Conservation (phyloP, 2,797 vertebrate species). For the Pipistrellus nathusii region DNA sequence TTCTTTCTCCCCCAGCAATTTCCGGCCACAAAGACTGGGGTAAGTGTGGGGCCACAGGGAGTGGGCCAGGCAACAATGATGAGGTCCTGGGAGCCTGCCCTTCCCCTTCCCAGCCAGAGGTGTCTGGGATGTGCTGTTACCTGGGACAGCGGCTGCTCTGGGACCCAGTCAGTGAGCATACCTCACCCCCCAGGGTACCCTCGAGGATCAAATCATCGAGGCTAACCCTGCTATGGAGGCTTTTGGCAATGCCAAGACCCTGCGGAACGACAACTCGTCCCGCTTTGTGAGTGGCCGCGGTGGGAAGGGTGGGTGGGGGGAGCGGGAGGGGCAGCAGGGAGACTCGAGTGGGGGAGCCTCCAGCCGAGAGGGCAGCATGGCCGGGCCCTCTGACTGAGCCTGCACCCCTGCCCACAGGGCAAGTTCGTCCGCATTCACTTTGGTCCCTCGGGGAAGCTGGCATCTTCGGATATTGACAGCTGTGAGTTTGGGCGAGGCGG, state of each 20-base stretch:
- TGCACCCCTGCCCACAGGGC: conserved; percentile 87
- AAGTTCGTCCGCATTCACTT: conserved; percentile 98
- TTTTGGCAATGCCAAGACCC: conserved; percentile 96
- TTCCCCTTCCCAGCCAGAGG: background rate
- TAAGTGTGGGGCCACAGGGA: conserved; percentile 80
- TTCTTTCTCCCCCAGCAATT: conserved; percentile 86
- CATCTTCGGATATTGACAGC: conserved; percentile 95
- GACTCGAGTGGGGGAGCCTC: background rate
- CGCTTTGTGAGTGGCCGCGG: conserved; percentile 93
- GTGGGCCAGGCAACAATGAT: background rate
- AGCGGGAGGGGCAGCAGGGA: background rate
- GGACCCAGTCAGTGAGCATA: background rate
- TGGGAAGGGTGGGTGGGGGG: background rate
- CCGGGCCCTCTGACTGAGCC: background rate
- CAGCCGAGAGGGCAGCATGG: accelerated
- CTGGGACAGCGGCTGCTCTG: background rate
- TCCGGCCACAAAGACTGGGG: conserved; percentile 90
- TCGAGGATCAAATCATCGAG: conserved; percentile 98
- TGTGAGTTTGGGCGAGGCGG: conserved; percentile 89
- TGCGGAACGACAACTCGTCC: conserved; percentile 97
- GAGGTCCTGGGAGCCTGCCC: background rate
- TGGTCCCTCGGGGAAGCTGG: conserved; percentile 94
- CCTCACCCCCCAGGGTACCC: conserved; percentile 90
- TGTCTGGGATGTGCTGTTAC: background rate
- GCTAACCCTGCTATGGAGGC: conserved; percentile 98